Evolutionary conservation across 64 coral and sea anemone species (phyloP).

Genomic region (Dendrophyllia cribrosa): DNA sequence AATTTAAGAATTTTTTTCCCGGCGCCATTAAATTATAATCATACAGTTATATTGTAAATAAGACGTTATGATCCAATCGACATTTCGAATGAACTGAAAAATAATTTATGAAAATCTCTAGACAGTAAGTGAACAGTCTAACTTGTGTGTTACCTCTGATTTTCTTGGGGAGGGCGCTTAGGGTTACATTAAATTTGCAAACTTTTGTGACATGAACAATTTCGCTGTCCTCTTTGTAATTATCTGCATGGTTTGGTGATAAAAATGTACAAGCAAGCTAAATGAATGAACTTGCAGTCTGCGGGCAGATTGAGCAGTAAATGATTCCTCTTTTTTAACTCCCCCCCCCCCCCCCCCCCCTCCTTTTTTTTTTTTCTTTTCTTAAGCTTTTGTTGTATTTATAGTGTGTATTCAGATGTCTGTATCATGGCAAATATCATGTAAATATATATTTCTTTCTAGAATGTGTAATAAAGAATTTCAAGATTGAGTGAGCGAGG

Average conservation of each 20-base stretch:
- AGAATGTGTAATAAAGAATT: conserved; percentile 26
- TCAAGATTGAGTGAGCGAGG: neutral
- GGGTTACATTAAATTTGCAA: neutral
- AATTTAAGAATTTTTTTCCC: no score
- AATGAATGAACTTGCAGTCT: neutral
- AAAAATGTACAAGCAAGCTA: neutral
- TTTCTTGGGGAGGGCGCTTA: no score
- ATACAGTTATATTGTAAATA: neutral
- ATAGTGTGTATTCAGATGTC: neutral
- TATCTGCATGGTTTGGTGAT: neutral
- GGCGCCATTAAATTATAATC: neutral
- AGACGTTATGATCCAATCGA: neutral
- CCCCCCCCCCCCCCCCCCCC: no score
- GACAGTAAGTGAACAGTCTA: no score
- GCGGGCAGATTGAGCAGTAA: neutral
- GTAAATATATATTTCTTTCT: conserved; percentile 11
- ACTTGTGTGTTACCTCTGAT: no score
- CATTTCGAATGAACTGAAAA: neutral
- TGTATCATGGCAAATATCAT: neutral
- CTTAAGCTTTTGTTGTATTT: neutral
- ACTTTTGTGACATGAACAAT: no score
- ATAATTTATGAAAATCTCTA: neutral
- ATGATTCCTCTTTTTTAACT: neutral
- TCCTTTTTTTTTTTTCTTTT: neutral
- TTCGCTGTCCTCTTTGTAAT: neutral